Conservation (phyloP, 35 echinoderm and acorn worm species). For the Anneissia japonica region DNA sequence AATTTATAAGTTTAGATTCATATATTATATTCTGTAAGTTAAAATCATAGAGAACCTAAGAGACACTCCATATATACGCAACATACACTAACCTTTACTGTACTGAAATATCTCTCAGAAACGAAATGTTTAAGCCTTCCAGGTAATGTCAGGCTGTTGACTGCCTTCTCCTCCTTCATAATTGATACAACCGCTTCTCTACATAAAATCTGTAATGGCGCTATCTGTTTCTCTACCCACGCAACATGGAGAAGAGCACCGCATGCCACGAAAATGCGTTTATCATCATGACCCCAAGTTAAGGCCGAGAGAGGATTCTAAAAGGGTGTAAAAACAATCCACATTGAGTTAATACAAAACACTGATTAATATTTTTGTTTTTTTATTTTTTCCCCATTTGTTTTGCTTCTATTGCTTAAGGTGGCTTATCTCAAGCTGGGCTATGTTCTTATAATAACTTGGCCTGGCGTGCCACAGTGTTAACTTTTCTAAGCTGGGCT, state of each 20-base stretch:
- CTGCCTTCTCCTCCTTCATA: conserved; percentile 60
- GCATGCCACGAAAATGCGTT: conserved; percentile 81
- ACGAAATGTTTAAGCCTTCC: conserved; percentile 60
- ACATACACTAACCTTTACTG: conserved; percentile 66
- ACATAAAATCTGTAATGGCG: conserved; percentile 94
- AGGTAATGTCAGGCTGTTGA: conserved; percentile 74
- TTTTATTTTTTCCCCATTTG: no score
- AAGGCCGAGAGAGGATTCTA: conserved; percentile 79
- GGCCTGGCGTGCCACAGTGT: no score
- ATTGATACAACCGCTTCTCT: conserved; percentile 62
- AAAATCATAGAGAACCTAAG: no score
- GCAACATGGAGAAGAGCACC: conserved; percentile 82
- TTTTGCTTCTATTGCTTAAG: no score
- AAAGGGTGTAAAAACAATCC: conserved; percentile 19
- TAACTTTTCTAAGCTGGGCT: no score
- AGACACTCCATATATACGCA: no score
- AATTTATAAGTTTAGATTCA: no score
- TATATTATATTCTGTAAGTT: no score
- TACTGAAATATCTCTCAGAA: conserved; percentile 56
- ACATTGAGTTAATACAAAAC: no score
- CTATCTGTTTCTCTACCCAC: conserved; percentile 93
- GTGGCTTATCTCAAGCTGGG: no score
- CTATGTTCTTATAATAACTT: no score
- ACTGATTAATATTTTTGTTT: no score
- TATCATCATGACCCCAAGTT: conserved; percentile 96